phyloP scores from a whole-genome alignment of 2,113 vertebrate genomes.

The Barbus barbus region DNA sequence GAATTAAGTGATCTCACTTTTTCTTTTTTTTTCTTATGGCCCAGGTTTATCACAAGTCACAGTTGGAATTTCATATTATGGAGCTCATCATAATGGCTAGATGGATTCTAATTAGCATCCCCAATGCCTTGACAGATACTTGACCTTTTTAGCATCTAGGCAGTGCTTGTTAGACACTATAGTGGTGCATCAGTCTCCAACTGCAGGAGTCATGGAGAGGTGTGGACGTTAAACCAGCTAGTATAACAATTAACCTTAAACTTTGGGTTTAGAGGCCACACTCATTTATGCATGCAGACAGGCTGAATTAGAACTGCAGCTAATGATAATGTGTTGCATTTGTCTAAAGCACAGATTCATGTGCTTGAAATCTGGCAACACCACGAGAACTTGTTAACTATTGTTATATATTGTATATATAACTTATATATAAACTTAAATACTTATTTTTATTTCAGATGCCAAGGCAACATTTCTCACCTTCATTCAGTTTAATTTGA shows the following conservation, averaged over 20 bases:
- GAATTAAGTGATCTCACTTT: constrained; percentile 2
- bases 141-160: background rate
- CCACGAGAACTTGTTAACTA: too few species aligned
- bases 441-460: too few species aligned
- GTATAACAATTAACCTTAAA: constrained; percentile 13
- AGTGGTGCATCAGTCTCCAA: background rate
- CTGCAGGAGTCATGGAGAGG: background rate
- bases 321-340: background rate
- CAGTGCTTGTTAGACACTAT: background rate
- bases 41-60: background rate
- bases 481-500: too few species aligned
- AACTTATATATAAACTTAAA: too few species aligned
- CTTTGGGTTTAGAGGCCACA: background rate
- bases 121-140: background rate
- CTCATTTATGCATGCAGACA: constrained; percentile 4
- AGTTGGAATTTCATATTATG: background rate
- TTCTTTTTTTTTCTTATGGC: background rate
- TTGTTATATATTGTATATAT: too few species aligned
- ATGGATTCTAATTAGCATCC: background rate
- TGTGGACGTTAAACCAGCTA: background rate
- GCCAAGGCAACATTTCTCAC: too few species aligned
- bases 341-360: background rate
- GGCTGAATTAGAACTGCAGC: background rate
- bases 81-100: background rate
- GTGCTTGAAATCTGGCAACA: too few species aligned